These are phyloP conservation scores for Bothrops jararaca DNA, from an alignment of 2,113 vertebrate species.

Conservation along the genomic window DNA sequence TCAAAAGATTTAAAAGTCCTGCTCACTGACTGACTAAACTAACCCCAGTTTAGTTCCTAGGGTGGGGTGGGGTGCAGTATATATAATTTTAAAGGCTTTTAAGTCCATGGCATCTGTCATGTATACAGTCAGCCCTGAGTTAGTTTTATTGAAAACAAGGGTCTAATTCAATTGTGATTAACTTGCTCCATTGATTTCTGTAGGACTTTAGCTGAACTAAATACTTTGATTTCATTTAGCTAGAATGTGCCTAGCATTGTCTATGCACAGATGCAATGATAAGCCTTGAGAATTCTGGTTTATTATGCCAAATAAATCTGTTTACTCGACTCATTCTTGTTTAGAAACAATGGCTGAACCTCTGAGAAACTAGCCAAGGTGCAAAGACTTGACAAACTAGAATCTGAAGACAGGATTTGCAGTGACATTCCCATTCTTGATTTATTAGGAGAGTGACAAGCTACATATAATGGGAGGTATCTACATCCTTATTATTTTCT, in stretches of 20 bases:
- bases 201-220: neutral
- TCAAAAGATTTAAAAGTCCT: neutral
- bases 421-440: neutral
- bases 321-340: neutral
- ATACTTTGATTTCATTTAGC: neutral
- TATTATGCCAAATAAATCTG: neutral
- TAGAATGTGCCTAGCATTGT: neutral
- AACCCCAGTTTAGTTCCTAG: neutral
- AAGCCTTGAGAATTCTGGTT: neutral
- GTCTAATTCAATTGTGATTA: neutral
- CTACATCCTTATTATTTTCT: neutral
- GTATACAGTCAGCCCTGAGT: neutral
- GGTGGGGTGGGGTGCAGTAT: neutral
- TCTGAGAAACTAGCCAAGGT: neutral
- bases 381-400: neutral
- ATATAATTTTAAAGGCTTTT: neutral
- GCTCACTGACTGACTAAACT: neutral
- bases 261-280: neutral
- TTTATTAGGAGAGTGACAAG: neutral
- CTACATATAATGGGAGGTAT: neutral
- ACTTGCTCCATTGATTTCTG: neutral
- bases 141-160: neutral
- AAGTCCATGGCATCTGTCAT: neutral
- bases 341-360: neutral
- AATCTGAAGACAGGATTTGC: neutral